Evolutionary conservation across 2,888 invertebrate species (phyloP).

Genomic region (Gryllus longicercus): DNA sequence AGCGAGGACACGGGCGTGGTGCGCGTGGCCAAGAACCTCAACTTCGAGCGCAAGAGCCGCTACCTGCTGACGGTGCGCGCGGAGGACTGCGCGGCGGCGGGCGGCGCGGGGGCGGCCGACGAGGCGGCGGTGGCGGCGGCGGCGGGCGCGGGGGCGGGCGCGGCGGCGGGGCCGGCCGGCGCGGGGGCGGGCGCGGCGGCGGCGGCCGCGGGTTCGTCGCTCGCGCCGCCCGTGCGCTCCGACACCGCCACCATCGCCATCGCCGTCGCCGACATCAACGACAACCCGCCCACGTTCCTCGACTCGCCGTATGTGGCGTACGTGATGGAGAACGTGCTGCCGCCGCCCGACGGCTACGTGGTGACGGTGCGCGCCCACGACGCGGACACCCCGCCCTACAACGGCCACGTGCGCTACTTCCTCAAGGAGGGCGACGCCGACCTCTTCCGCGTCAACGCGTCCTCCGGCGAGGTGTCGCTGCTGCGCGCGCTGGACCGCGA

Average conservation of each 20-base stretch:
- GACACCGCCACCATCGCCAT: slow-evolving; percentile 71
- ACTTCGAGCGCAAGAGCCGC: slow-evolving; percentile 83
- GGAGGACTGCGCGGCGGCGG: slow-evolving; percentile 75
- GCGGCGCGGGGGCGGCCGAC: slow-evolving; percentile 76
- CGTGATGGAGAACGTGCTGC: slow-evolving; percentile 88
- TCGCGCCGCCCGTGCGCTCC: slow-evolving; percentile 53
- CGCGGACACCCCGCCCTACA: slow-evolving; percentile 86
- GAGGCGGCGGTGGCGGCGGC: slow-evolving; percentile 66
- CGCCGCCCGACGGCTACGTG: slow-evolving; percentile 62
- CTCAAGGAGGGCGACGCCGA: slow-evolving; percentile 90
- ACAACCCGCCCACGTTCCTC: slow-evolving; percentile 87
- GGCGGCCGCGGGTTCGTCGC: slow-evolving; percentile 42
- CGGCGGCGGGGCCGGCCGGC: slow-evolving; percentile 47
- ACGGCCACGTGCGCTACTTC: slow-evolving; percentile 86
- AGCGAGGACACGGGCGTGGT: slow-evolving; percentile 89
- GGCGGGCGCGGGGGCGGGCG: too few relatives aligned
- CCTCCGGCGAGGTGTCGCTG: slow-evolving; percentile 85
- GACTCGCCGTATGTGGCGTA: slow-evolving; percentile 92
- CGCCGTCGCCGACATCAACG: slow-evolving; percentile 85
- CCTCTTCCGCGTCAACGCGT: slow-evolving; percentile 86
- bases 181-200: slow-evolving; percentile 50
- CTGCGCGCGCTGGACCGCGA: slow-evolving; percentile 81
- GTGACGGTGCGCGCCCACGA: slow-evolving; percentile 81
- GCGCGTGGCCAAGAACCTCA: slow-evolving; percentile 86
- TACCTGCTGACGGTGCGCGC: slow-evolving; percentile 81